Conservation (phyloP, 2,888 invertebrate species). For the Acronicta aceris region DNA sequence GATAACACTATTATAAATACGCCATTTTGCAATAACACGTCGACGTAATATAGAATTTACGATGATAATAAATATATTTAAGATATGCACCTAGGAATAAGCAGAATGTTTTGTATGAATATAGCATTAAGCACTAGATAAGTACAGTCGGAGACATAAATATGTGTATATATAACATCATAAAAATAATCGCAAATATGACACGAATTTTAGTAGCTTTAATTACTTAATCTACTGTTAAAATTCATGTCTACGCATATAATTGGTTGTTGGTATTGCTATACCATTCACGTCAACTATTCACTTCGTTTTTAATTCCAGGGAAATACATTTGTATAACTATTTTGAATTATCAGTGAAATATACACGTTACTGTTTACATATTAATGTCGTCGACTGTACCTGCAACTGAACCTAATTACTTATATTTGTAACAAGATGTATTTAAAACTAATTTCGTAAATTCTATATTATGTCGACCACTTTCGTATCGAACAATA, state of each 20-base stretch:
- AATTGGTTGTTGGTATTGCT: too few relatives aligned
- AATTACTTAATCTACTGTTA: too few relatives aligned
- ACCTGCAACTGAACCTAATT: neutral
- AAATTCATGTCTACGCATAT: too few relatives aligned
- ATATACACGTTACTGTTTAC: too few relatives aligned
- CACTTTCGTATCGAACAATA: slow-evolving; percentile 16
- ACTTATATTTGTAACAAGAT: neutral
- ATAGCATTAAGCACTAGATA: slow-evolving; percentile 1
- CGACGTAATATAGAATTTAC: slow-evolving; percentile 15
- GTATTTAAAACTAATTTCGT: neutral
- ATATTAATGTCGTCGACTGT: neutral
- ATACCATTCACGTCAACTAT: too few relatives aligned
- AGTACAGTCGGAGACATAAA: neutral
- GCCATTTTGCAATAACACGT: neutral
- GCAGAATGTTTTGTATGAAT: neutral
- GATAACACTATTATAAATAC: slow-evolving; percentile 1
- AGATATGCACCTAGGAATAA: neutral
- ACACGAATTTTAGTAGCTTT: too few relatives aligned
- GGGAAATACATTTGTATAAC: too few relatives aligned
- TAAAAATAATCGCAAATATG: too few relatives aligned
- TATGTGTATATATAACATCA: neutral
- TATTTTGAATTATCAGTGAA: too few relatives aligned
- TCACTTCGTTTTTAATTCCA: too few relatives aligned
- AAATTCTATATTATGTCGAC: slow-evolving; percentile 14
- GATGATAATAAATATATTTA: neutral